Percentiles rank a stretch among this genome's conserved stretches.
Conservation (phyloP, 2,797 vertebrate genomes). For the Staurois parvus region DNA sequence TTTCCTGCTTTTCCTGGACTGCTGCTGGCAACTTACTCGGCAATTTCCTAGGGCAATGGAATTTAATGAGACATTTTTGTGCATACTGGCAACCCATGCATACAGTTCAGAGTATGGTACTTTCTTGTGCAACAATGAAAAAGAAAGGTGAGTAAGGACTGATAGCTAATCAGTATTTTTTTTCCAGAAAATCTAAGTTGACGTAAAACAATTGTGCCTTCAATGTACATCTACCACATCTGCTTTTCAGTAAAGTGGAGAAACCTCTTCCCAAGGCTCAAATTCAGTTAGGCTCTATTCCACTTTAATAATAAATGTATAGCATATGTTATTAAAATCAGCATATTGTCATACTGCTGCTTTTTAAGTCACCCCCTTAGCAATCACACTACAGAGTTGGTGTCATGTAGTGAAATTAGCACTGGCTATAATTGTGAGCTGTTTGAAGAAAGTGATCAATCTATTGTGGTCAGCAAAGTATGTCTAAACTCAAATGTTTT, state of each 20-base stretch:
- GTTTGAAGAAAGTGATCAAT: too few relatives aligned
- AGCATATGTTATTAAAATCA: too few relatives aligned
- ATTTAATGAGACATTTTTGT: conserved; percentile 84
- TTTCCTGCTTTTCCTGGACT: conserved; percentile 91
- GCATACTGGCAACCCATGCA: conserved; percentile 81
- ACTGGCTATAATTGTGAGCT: too few relatives aligned
- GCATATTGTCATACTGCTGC: too few relatives aligned
- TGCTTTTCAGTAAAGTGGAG: not conserved
- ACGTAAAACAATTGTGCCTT: not conserved
- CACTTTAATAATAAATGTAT: too few relatives aligned
- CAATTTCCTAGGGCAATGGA: conserved; percentile 88
- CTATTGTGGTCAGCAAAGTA: too few relatives aligned
- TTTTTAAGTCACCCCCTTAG: too few relatives aligned
- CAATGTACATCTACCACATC: not conserved
- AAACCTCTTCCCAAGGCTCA: not conserved
- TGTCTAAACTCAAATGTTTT: too few relatives aligned
- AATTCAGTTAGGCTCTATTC: too few relatives aligned
- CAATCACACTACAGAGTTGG: too few relatives aligned
- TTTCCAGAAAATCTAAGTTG: not conserved
- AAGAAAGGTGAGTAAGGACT: conserved; percentile 77
- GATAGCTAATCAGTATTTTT: too few relatives aligned
- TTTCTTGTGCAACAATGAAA: conserved; percentile 88
- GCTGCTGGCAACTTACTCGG: conserved; percentile 85
- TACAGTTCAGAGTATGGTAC: conserved; percentile 87
- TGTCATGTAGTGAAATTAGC: too few relatives aligned